These are phyloP conservation scores for Corvus cornix DNA, from an alignment of 2,113 vertebrate genomes.

Conservation along the genomic window DNA sequence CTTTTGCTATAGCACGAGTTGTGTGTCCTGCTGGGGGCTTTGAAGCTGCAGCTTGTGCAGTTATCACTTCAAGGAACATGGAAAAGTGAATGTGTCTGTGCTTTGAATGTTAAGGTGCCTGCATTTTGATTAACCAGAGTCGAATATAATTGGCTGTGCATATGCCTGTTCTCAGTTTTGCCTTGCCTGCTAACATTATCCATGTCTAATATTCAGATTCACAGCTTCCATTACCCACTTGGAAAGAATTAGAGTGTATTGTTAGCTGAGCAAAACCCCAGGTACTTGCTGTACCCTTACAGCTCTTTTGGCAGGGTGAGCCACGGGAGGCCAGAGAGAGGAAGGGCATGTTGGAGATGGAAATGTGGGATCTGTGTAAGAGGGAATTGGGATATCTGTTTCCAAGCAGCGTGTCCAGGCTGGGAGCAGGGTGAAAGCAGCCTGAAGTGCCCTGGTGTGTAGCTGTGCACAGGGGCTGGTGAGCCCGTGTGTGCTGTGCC, in stretches of 20 bases:
- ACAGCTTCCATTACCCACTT: neutral
- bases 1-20: neutral
- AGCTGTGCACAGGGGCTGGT: fast-evolving
- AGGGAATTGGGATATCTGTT: neutral
- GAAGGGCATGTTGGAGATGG: fast-evolving
- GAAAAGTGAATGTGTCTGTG: neutral
- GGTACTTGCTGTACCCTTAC: neutral
- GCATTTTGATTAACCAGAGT: neutral
- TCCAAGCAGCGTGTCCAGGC: neutral
- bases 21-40: neutral
- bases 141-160: neutral
- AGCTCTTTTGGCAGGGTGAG: neutral
- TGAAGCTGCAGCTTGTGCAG: neutral
- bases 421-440: neutral
- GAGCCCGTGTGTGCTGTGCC: fast-evolving
- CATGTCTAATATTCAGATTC: neutral
- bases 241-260: neutral
- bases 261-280: neutral
- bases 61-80: neutral
- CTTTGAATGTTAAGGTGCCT: neutral
- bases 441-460: too few species aligned
- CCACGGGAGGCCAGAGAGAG: neutral
- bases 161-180: neutral
- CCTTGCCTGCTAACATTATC: neutral
- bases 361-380: neutral